A percentile compares a stretch with the other conserved stretches of the same genome.
These are phyloP conservation scores for Erannis defoliaria DNA, from an alignment of 2,888 invertebrate species.

Conservation along the genomic window DNA sequence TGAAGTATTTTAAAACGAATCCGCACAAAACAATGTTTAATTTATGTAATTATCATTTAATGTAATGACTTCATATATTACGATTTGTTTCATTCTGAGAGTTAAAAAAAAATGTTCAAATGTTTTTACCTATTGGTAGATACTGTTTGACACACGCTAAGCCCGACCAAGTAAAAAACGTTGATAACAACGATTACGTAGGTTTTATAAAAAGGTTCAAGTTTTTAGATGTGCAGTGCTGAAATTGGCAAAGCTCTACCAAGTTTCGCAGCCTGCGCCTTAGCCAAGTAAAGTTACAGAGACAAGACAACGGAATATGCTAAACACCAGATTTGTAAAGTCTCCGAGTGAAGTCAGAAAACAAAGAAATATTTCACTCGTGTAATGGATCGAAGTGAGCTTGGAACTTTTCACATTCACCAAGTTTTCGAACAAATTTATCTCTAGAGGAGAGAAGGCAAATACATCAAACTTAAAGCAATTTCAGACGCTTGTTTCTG, in stretches of 20 bases:
- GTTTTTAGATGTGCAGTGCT: not conserved
- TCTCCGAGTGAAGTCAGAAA: slow-evolving; percentile 74
- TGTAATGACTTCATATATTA: no score
- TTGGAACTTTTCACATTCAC: slow-evolving; percentile 85
- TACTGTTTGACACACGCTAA: no score
- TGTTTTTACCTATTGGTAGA: no score
- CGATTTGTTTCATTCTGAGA: no score
- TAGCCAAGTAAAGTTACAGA: slow-evolving; percentile 18
- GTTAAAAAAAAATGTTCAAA: no score
- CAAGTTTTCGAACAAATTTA: slow-evolving; percentile 85
- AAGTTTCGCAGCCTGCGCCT: slow-evolving; percentile 3
- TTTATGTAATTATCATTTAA: no score
- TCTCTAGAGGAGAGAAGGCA: slow-evolving; percentile 80
- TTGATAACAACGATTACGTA: no score
- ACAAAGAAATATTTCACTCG: slow-evolving; percentile 86
- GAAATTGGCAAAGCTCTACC: slow-evolving; percentile 12
- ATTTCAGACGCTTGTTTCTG: slow-evolving; percentile 83
- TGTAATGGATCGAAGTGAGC: slow-evolving; percentile 86
- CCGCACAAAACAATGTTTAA: no score
- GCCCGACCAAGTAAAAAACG: no score
- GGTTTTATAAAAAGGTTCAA: not conserved
- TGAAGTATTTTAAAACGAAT: no score
- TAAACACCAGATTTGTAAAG: slow-evolving; percentile 79
- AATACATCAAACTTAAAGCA: slow-evolving; percentile 84
- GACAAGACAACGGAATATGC: slow-evolving; percentile 60